Conservation (phyloP, 2,888 invertebrate genomes). For the Silvanus unidentatus region DNA sequence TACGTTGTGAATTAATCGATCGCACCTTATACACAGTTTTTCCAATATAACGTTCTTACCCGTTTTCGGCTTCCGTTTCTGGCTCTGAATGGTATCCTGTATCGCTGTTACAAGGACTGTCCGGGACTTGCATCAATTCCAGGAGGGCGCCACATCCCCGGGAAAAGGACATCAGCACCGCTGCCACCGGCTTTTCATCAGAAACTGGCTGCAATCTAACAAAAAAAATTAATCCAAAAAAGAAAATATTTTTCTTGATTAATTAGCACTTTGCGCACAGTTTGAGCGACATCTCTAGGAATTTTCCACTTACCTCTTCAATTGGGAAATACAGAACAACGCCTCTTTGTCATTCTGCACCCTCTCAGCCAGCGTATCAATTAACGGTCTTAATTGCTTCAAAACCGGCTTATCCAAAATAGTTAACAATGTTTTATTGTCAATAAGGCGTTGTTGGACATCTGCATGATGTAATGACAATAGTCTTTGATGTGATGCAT, state of each 20-base stretch:
- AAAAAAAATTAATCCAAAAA: constrained; percentile 11
- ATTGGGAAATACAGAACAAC: constrained; percentile 63
- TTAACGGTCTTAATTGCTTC: constrained; percentile 65
- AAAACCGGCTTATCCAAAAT: constrained; percentile 76
- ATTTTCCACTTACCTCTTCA: constrained; percentile 51
- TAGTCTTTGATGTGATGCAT: constrained; percentile 84
- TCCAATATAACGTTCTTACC: no score
- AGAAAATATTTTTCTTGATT: constrained; percentile 4
- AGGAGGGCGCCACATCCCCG: constrained; percentile 70
- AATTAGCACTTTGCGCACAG: background rate
- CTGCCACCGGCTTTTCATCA: constrained; percentile 59
- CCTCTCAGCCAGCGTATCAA: constrained; percentile 64
- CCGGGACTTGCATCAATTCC: constrained; percentile 61
- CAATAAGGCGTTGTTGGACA: constrained; percentile 83
- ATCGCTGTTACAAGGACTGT: constrained; percentile 60
- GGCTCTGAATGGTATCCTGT: constrained; percentile 76
- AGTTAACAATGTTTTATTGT: constrained; percentile 84
- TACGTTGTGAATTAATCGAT: no score
- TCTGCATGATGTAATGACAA: constrained; percentile 77
- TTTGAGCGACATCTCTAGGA: background rate
- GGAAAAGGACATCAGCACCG: constrained; percentile 67
- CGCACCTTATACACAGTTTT: no score
- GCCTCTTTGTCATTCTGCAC: constrained; percentile 91
- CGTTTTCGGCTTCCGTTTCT: constrained; percentile 48
- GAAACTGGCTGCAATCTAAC: constrained; percentile 39